Evolutionary conservation across 1,140 invertebrate genomes (phyloP), one percentile per base, ranked within the genome.

Genomic region (Portunus trituberculatus): DNA sequence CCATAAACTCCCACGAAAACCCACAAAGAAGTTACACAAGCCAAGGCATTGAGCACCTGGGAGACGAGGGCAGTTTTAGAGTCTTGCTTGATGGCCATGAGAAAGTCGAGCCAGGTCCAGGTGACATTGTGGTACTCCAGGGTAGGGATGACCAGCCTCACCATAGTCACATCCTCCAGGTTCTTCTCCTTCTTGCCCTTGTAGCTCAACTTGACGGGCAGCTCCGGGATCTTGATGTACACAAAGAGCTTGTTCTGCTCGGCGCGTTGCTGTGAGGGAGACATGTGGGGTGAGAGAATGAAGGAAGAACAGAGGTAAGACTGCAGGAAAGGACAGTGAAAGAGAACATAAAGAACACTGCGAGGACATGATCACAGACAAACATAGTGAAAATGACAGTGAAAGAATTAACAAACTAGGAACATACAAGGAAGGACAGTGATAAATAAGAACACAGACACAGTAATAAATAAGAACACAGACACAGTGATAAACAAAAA

Each of bases 181-280:
- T 99, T 99, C 97, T 99, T 99, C 96, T 99, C 99, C 97, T 99
- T 99, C 97, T 99, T 99, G 76, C 99, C 98, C 99, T 98, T 99
- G 97, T 99, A 99, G 96, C 99, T 99, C 10, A 99, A 98, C 88
- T 98, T 97, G 25, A 99, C 98, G 1, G 99, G 99, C 88, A 99
- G 99, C 97, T 99, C 99, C 0, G 99, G 99, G 28, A 98, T 97
- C 92, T 96, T 96, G 86, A 96, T 96, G 84, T 95, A 96, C 8
- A 96, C 96, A 97, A 99, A 99, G 45, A 99, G 97, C 97, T 99
- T 99, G 97, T 99, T 99, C 97, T 99, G 99, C 96, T 99, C 99
- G 0, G 99, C 99, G 96, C 99, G 97, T 97, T 99, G 94, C 96
- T 96, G 95, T 59, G 59, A 46, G 31, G 28, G 29, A 45, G 87